phyloP scores from a whole-genome alignment of 2,888 invertebrate genomes.

The Cylloceria caligata region DNA sequence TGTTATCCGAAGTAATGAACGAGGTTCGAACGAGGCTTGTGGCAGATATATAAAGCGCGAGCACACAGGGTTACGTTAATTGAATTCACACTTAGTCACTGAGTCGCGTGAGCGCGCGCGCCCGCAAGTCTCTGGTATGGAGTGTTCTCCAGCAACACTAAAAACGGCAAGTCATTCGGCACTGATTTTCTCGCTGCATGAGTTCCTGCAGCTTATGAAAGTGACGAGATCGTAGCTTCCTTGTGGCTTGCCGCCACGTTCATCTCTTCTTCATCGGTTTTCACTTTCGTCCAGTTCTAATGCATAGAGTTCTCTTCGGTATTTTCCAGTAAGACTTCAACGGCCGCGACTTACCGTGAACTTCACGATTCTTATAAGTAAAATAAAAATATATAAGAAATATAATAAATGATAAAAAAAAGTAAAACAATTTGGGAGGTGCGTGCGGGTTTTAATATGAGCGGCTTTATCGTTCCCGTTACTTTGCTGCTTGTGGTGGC shows the following conservation, averaged over 20 bases:
- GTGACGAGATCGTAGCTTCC: slow-evolving; percentile 55
- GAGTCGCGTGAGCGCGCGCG: slow-evolving; percentile 74
- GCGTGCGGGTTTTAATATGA: slow-evolving; percentile 13
- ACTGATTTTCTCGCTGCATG: slow-evolving; percentile 81
- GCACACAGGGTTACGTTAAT: slow-evolving; percentile 77
- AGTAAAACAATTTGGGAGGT: slow-evolving; percentile 29
- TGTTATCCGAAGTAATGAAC: slow-evolving; percentile 81
- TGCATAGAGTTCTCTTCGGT: neutral
- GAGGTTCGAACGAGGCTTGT: slow-evolving; percentile 81
- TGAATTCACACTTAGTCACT: slow-evolving; percentile 84
- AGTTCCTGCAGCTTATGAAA: slow-evolving; percentile 63
- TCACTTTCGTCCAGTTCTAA: slow-evolving; percentile 48
- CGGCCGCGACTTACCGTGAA: slow-evolving; percentile 11
- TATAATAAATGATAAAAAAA: neutral
- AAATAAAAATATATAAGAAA: slow-evolving; percentile 10
- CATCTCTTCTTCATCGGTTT: slow-evolving; percentile 55
- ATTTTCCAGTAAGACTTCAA: neutral
- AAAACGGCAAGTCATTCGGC: slow-evolving; percentile 82
- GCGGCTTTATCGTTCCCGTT: slow-evolving; percentile 62
- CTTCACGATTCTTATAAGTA: neutral
- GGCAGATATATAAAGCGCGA: slow-evolving; percentile 82
- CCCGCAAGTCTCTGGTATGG: slow-evolving; percentile 55
- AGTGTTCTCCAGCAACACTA: slow-evolving; percentile 52
- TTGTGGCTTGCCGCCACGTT: slow-evolving; percentile 44
- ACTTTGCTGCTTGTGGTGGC: slow-evolving; percentile 44